Percentiles rank a stretch among this genome's conserved stretches.
Evolutionary conservation across 2,113 vertebrate species (phyloP).

Genomic region (Aythya baeri): DNA sequence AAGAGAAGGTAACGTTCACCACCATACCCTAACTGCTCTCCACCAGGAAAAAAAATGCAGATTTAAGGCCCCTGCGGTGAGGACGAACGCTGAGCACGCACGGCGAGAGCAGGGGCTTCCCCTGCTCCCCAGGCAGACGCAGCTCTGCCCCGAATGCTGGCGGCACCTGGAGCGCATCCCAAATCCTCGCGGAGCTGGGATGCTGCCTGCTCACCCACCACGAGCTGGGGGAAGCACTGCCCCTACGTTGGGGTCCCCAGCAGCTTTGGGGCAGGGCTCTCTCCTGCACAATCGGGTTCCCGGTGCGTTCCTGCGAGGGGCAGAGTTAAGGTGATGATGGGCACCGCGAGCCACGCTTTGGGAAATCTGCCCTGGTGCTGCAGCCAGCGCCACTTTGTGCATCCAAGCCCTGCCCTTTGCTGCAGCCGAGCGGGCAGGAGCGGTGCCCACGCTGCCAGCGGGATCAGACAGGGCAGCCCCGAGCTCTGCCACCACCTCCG

Average conservation of each 20-base stretch:
- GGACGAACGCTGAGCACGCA: not conserved
- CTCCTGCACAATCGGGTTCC: fast-evolving
- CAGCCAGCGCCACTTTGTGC: not conserved
- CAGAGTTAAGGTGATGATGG: not conserved
- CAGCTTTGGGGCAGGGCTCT: not conserved
- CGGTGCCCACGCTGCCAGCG: fast-evolving
- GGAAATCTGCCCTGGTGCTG: not conserved
- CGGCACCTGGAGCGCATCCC: not conserved
- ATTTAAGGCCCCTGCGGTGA: conserved; percentile 20
- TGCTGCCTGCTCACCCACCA: fast-evolving
- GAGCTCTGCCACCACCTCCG: too few species aligned
- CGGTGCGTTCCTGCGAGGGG: not conserved
- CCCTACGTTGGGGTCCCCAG: not conserved
- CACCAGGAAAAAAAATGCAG: not conserved
- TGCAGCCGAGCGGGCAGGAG: not conserved
- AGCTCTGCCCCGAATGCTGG: not conserved
- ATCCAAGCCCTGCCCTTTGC: not conserved
- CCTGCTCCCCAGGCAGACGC: not conserved
- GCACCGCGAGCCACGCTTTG: not conserved
- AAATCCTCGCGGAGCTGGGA: not conserved
- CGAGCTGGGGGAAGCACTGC: not conserved
- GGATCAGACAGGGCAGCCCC: not conserved
- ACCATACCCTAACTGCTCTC: not conserved
- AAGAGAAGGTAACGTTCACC: not conserved
- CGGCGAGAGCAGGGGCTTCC: not conserved